Conservation (phyloP, 2,888 invertebrate genomes). For the Megastigmus dorsalis region DNA sequence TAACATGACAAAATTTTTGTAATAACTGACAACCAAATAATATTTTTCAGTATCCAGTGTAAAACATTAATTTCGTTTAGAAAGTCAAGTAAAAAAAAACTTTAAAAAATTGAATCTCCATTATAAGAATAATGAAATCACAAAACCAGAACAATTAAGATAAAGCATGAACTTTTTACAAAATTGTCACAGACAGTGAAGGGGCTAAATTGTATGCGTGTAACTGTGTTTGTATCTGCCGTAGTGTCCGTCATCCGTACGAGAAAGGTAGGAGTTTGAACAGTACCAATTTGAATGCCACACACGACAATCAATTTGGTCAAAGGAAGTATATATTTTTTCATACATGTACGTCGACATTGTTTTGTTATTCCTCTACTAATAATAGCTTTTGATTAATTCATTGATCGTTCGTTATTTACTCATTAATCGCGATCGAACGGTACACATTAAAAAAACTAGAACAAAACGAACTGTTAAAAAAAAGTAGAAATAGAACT, state of each 20-base stretch:
- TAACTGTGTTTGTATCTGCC: slow-evolving; percentile 9
- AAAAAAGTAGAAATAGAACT: background rate
- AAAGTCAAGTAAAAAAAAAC: too few relatives aligned
- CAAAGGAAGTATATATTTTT: slow-evolving; percentile 7
- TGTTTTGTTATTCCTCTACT: too few relatives aligned
- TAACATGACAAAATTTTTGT: too few relatives aligned
- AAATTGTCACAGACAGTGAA: slow-evolving; percentile 12
- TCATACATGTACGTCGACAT: background rate
- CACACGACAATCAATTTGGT: slow-evolving; percentile 34
- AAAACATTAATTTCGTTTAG: too few relatives aligned
- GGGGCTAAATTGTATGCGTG: slow-evolving; percentile 12
- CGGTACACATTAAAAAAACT: background rate
- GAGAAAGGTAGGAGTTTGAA: slow-evolving; percentile 65
- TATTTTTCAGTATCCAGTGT: too few relatives aligned
- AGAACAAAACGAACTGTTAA: background rate
- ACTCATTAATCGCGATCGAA: slow-evolving; percentile 5
- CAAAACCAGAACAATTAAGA: too few relatives aligned
- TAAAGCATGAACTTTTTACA: slow-evolving; percentile 5
- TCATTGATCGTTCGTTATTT: background rate
- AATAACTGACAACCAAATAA: too few relatives aligned
- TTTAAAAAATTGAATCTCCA: too few relatives aligned
- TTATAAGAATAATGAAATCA: too few relatives aligned
- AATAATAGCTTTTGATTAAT: background rate
- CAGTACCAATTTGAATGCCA: slow-evolving; percentile 30
- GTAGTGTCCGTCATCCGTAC: slow-evolving; percentile 60